Base-by-base conservation (phyloP, 2,888 invertebrate species). In the Calameuta idolon region DNA sequence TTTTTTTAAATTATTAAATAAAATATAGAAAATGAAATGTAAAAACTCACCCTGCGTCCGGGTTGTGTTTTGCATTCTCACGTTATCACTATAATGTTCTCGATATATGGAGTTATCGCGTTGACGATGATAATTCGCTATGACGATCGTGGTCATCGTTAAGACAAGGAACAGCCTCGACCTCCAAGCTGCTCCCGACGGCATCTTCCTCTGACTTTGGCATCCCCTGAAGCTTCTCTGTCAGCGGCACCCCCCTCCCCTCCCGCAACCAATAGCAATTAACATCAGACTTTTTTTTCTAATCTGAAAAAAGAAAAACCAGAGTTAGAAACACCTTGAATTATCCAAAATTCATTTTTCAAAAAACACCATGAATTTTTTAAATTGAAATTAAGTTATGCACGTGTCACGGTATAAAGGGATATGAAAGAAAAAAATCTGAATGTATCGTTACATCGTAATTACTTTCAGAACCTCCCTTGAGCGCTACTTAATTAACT, bases 131-230 rank as follows among this genome's bases (percentile, higher is more conserved):
- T 89, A 87, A 86, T 90, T 89, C 81, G 87, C 89, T 82, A 89
- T 90, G 84, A 89, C 90, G 82, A 90, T 85, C 78, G 89, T 88
- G 75, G 87, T 88, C 83, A 87, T 88, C 80, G 85, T 85, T 83
- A 91, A 84, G 82, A 89, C 84, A 83, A 90, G 85, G 83, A 90
- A 85, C 86, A 90, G 85, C 86, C 87, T 87, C 84, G 89, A 87
- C 86, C 87, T 87, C 90, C 89, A 89, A 86, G 86, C 85, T 83
- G 85, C 81, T 85, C 87, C 87, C 84, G 82, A 87, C 86, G 87
- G 86, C 88, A 88, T 89, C 87, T 86, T 89, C 88, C 86, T 82
- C 85, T 85, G 87, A 83, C 84, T 86, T 85, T 90, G 85, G 89
- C 90, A 91, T 91, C 88, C 89, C 90, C 88, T 83, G 89, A 80